Evolutionary conservation across 2,113 vertebrate genomes (phyloP).

Genomic region (Eublepharis macularius): DNA sequence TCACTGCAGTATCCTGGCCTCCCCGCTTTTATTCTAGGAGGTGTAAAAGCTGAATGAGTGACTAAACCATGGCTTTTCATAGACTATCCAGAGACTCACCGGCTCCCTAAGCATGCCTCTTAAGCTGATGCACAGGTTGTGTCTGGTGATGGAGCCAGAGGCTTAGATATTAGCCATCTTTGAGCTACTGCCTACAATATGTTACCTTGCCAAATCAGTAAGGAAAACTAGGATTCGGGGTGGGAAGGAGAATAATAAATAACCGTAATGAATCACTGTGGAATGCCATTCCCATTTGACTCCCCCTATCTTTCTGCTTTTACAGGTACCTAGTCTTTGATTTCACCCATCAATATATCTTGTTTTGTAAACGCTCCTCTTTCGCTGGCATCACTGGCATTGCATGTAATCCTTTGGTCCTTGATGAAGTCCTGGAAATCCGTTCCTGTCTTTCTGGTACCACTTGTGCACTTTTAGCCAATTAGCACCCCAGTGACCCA

Average conservation of each 20-base stretch:
- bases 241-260: conserved; percentile 11
- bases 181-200: neutral
- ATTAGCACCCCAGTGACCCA: neutral
- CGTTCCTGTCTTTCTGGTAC: neutral
- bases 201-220: conserved; percentile 6
- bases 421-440: neutral
- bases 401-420: too few species aligned
- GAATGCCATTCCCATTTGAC: conserved; percentile 45
- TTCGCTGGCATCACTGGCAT: neutral
- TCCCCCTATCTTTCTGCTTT: conserved; percentile 29
- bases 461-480: neutral
- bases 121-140: neutral
- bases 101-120: neutral
- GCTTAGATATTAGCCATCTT: conserved; percentile 28
- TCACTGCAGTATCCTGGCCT: neutral
- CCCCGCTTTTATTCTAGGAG: neutral
- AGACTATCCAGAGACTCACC: neutral
- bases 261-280: conserved; percentile 40
- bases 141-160: conserved; percentile 33
- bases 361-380: neutral
- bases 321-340: conserved; percentile 23
- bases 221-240: neutral
- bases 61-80: neutral
- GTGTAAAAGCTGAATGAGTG: too few species aligned
- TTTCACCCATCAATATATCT: neutral